Base-by-base conservation (phyloP, 2,888 invertebrate species). In the Ophion ellenae region DNA sequence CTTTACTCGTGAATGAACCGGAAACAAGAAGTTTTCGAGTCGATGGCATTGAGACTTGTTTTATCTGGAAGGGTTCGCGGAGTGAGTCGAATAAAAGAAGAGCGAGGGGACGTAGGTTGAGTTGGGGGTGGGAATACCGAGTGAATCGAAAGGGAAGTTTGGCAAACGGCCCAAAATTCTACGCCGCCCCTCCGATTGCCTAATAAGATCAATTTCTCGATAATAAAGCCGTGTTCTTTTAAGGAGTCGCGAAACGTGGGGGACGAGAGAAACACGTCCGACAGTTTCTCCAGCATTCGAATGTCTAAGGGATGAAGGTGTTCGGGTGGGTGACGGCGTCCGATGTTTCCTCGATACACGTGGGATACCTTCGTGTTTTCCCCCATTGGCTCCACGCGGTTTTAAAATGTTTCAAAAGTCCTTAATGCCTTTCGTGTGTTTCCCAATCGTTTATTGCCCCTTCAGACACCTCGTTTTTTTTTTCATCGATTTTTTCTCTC, bases 171-270 rank as follows among this genome's bases (percentile, higher is more conserved):
- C 87, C 77, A 81, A 81, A 74, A 77, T 67, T 69, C 78, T 63
- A 20, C 59, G 81, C 83, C 77, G 67, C 61, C 36, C 53, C 61
- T 63, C 11, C 74, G 69, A 70, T 75, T 88, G 89, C 88, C 90
- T 93, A 93, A 93, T 93, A 91, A 93, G 92, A 93, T 94, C 94
- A 93, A 94, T 94, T 94, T 92, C 89, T 93, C 94, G 93, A 94
- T 94, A 94, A 93, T 90, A 90, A 92, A 91, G 83, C 88, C 89
- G 88, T 90, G 91, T 89, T 81, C 86, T n/a, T 73, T 87, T 75
- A 20, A 59, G 86, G 57, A 61, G 77, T 86, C 64, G 70, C 11
- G 32, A 11, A 59, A n/a, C 11, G 10, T 7, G 7, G 73, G 28
- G 14, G 32, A 61, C 53, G 73, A 40, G 57, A 82, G 74, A 32